Base-by-base conservation (phyloP, 2,113 vertebrate genomes). In the Actenoides lindsayi region DNA sequence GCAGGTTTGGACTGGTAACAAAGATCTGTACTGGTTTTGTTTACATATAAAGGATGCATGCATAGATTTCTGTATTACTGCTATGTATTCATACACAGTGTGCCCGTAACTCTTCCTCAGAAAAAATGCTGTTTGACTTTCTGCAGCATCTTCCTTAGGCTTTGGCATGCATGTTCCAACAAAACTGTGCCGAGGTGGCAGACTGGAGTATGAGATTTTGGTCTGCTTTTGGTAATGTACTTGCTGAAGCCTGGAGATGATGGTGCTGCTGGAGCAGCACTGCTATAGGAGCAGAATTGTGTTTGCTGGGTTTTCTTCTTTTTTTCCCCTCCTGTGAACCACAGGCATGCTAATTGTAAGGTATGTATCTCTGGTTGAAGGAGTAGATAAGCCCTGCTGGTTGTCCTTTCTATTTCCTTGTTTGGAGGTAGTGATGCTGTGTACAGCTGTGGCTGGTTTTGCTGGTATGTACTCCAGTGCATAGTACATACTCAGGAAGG, bases 401-500 rank as follows among this genome's bases (percentile, higher is more conserved):
- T 28, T 70, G 15, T 81, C 41, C 28, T 83, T 91, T 90, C 80
- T 8, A 21, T 92, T 80, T 70, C 68, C 50, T 74, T 90, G 28
- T 90, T 96, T 96, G 82, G 79, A 65, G 80, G 28, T 16, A n/a
- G 31, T 35, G 42, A 7, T 89, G 27, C 33, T 60, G 11, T 9
- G 35, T 70, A 24, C 35, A 74, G 30, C 31, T 73, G 63, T 50
- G 56, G 11, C 27, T 81, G 41, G 10, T 48, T 93, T 87, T 1
- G 8, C 39, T 79, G 84, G 30, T 78, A 13, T 7, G 3, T 7
- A 13, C 11, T 35, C 46, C 56, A 46, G 56, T 44, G 64, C 3
- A 12, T 4, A 16, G 19, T 16, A 8, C 0, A 0, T 53, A 20
- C 30, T 79, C 0, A 0, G 57, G 56, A 76, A 73, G 14, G 27